Percentiles rank a stretch among this genome's conserved stretches.
These are phyloP conservation scores for Podarcis raffonei DNA, from an alignment of 2,113 vertebrate genomes.

Conservation along the genomic window DNA sequence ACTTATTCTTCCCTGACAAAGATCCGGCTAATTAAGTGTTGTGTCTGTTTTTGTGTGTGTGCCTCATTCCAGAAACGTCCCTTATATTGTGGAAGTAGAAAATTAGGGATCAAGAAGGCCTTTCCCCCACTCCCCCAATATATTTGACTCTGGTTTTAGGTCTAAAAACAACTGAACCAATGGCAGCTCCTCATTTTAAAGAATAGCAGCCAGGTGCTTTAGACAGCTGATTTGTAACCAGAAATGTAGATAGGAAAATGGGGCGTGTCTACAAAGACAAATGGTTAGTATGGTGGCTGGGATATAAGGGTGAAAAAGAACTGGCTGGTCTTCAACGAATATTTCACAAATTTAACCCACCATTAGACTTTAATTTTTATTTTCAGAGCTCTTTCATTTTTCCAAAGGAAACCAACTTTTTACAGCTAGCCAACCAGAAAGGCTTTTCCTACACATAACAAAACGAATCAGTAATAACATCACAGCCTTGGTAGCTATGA, in stretches of 20 bases:
- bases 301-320: neutral
- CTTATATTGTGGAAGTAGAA: neutral
- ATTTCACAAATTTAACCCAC: neutral
- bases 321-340: neutral
- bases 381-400: neutral
- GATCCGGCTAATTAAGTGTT: too few relatives aligned
- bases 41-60: neutral
- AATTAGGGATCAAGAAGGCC: neutral
- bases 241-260: neutral
- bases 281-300: neutral
- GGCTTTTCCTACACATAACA: neutral
- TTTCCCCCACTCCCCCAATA: neutral
- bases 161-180: neutral
- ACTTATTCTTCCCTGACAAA: too few relatives aligned
- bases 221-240: neutral
- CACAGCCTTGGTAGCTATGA: neutral
- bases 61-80: neutral
- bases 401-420: neutral
- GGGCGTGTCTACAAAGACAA: neutral
- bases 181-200: neutral
- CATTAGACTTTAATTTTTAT: neutral
- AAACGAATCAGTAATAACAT: neutral
- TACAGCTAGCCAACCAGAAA: neutral
- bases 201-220: neutral
- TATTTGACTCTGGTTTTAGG: neutral